phyloP scores from a whole-genome alignment of 2,797 vertebrate species.

The Gymnoscopelus braueri region DNA sequence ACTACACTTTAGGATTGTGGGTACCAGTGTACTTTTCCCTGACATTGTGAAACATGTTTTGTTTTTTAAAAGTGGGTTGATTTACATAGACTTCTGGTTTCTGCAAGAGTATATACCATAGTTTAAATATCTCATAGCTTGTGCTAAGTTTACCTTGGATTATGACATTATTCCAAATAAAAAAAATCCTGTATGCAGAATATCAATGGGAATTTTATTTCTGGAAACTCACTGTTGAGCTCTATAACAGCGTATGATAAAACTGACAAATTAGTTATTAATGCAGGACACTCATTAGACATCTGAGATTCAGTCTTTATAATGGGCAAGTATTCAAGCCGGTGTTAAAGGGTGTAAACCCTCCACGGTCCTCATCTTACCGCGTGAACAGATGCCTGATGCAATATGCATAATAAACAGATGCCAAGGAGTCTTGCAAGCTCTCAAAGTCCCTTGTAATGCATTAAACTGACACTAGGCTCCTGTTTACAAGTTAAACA shows the following conservation, averaged over 20 bases:
- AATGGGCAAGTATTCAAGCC: background rate
- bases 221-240: too few species aligned
- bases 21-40: too few species aligned
- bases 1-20: too few species aligned
- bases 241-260: background rate
- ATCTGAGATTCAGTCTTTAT: slow-evolving; percentile 8
- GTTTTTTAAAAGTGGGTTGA: too few species aligned
- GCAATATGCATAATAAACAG: slow-evolving; percentile 3
- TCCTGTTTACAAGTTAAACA: slow-evolving; percentile 47
- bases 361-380: background rate
- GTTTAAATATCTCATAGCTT: too few species aligned
- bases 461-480: slow-evolving; percentile 23
- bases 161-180: too few species aligned
- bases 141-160: too few species aligned
- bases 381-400: background rate
- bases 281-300: background rate
- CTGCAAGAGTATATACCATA: too few species aligned
- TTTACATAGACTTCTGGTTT: too few species aligned
- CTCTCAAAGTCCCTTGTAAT: slow-evolving; percentile 7
- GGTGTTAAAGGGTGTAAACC: background rate
- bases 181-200: too few species aligned
- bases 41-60: too few species aligned
- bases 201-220: too few species aligned
- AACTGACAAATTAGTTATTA: background rate
- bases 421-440: background rate